Conservation (phyloP, 2,888 invertebrate genomes). For the Cephus runcator region DNA sequence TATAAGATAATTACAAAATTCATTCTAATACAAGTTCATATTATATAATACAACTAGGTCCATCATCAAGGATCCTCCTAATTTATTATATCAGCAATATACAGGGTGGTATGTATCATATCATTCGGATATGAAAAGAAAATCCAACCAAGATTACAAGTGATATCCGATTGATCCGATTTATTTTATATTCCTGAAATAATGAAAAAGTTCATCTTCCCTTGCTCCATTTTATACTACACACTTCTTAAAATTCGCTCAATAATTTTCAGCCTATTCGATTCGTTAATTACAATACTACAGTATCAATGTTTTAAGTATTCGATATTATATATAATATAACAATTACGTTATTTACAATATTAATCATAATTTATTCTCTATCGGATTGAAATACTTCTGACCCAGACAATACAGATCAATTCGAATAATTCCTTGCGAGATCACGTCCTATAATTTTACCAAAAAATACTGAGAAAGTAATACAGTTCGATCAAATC, state of each 20-base stretch:
- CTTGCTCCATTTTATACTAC: neutral
- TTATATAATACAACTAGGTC: slow-evolving; percentile 24
- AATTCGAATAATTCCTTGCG: neutral
- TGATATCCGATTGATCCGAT: neutral
- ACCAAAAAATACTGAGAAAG: neutral
- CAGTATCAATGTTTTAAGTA: neutral
- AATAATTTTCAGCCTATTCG: neutral
- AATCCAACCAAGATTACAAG: neutral
- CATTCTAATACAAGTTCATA: slow-evolving; percentile 27
- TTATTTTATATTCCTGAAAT: neutral
- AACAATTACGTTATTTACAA: neutral
- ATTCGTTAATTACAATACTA: neutral
- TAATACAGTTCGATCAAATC: neutral
- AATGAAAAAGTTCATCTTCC: neutral
- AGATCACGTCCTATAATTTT: neutral
- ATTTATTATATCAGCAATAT: slow-evolving; percentile 17
- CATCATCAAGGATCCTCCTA: slow-evolving; percentile 17
- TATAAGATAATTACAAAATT: slow-evolving; percentile 42
- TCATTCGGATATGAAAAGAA: neutral
- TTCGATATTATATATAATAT: neutral
- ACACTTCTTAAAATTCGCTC: neutral
- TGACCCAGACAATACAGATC: neutral
- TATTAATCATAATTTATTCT: neutral
- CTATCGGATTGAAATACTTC: neutral
- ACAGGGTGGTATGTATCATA: neutral